Evolutionary conservation across 2,113 vertebrate species (phyloP), one percentile per base, ranked within the genome.

Genomic region (Leiothrix lutea): DNA sequence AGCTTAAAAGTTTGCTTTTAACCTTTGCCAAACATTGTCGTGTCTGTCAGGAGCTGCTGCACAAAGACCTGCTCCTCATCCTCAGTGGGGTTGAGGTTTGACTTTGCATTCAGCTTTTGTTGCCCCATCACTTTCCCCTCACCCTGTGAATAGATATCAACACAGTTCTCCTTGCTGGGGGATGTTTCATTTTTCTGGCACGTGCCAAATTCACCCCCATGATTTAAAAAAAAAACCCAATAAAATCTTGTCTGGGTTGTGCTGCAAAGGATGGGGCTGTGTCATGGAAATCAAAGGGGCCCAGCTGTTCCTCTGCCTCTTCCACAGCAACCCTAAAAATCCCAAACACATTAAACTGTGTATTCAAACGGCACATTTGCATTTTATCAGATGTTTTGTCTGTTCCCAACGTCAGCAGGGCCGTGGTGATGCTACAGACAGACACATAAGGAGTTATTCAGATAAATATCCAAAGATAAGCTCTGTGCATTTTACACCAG

Each of bases 251-350:
- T 42, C 51, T 85, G 78, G 45, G 73, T 56, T 44, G 38, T 58
- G 78, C 90, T 92, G 61, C n/a, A 60, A 26, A 81, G 75, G 70
- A 48, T n/a, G 33, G 48, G 48, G 86, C 58, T 66, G 19, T n/a
- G 62, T 40, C 29, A 25, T 33, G 66, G 56, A 24, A 72, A 77
- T 75, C 48, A 23, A 6, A 77, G 22, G 38, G n/a, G 51, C 79
- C 38, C 89, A 94, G 80, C 62, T 95, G 66, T 17, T 66, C 69
- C 74, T 57, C 48, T 86, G 73, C 56, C 73, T 77, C 60, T 83
- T 77, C 60, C 58, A 40, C 66, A 77, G 60, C 67, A 48, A 9
- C 57, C 45, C 45, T n/a, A 45, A 94, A 91, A 88, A 29, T 19
- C 31, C 83, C 47, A 26, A 80, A 11, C 60, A 33, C 44, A 5